Conservation (phyloP, 2,113 vertebrate species). For the Pelobates fuscus region DNA sequence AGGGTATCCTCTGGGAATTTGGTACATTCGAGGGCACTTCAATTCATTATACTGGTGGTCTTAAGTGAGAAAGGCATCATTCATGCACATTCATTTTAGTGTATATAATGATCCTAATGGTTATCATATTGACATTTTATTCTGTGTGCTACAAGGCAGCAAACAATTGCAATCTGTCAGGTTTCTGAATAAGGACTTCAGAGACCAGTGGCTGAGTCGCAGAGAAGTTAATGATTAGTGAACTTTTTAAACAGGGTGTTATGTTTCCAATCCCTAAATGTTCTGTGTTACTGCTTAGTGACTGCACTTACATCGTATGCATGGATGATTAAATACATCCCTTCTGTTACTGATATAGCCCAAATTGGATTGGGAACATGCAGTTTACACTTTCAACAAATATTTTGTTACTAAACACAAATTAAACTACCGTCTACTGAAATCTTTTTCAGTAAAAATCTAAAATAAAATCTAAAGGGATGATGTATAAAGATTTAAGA, state of each 20-base stretch:
- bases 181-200: conserved; percentile 45
- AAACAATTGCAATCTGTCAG: conserved; percentile 50
- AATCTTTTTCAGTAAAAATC: no score
- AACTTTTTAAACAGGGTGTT: conserved; percentile 48
- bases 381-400: neutral
- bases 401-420: neutral
- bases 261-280: conserved; percentile 46
- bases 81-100: conserved; percentile 31
- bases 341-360: conserved; percentile 15
- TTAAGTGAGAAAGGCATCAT: conserved; percentile 40
- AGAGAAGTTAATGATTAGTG: conserved; percentile 51
- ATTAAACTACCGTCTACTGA: no score
- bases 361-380: neutral
- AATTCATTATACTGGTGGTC: conserved; percentile 51
- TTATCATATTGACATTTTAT: conserved; percentile 48
- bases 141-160: conserved; percentile 49
- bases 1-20: conserved; percentile 25
- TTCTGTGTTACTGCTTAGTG: conserved; percentile 26
- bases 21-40: conserved; percentile 38
- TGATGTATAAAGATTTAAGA: no score
- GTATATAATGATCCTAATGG: conserved; percentile 40
- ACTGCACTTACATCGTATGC: conserved; percentile 31
- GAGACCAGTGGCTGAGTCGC: conserved; percentile 38
- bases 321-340: conserved; percentile 23
- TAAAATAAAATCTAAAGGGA: no score